These are phyloP conservation scores for Leptonema lineaticorne DNA, from an alignment of 1,140 invertebrate genomes.

Conservation along the genomic window DNA sequence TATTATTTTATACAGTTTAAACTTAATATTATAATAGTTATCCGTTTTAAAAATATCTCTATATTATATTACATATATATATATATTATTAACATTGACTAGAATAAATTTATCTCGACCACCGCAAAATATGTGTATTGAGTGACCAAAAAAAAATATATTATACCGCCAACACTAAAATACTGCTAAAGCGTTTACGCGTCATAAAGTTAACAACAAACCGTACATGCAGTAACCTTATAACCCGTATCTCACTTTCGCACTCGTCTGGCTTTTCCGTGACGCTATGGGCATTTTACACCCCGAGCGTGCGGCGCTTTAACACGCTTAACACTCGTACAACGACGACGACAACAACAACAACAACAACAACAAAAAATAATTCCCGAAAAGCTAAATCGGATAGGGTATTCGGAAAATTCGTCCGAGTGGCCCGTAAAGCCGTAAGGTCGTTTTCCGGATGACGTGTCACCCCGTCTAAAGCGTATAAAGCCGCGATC, in stretches of 20 bases:
- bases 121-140: too few species aligned
- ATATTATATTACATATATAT: not conserved
- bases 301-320: not conserved
- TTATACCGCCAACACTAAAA: too few species aligned
- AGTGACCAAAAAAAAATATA: too few species aligned
- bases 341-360: not conserved
- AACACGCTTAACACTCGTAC: not conserved
- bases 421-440: too few species aligned
- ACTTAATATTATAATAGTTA: not conserved
- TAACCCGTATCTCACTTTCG: not conserved
- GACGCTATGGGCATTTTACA: too few species aligned
- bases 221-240: not conserved
- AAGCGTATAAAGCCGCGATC: too few species aligned
- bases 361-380: not conserved
- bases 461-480: too few species aligned
- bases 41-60: not conserved
- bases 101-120: too few species aligned
- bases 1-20: not conserved
- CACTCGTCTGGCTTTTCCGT: not conserved
- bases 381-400: not conserved
- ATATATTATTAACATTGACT: too few species aligned
- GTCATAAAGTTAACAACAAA: slow-evolving; percentile 5
- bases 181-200: not conserved
- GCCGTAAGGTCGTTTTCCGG: too few species aligned
- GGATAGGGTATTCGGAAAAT: too few species aligned